Evolutionary conservation across 2,888 invertebrate species (phyloP).

Genomic region (Drosophila cognata): DNA sequence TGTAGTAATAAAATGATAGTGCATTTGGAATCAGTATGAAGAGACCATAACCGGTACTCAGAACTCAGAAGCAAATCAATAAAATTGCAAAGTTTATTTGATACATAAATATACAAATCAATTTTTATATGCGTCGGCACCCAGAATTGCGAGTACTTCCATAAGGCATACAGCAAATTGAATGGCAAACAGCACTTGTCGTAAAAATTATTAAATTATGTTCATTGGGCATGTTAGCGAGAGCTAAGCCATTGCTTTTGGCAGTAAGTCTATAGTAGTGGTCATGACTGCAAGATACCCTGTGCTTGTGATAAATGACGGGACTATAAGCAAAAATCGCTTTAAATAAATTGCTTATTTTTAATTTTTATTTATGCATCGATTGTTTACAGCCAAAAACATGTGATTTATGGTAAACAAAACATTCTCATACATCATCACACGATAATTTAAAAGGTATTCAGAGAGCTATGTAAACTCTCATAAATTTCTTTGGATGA

Average conservation of each 20-base stretch:
- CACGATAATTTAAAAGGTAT: not conserved
- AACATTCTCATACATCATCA: not conserved
- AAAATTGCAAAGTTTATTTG: conserved; percentile 72
- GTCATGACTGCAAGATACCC: conserved; percentile 26
- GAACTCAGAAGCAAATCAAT: conserved; percentile 67
- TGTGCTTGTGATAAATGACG: not conserved
- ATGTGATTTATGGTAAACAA: not conserved
- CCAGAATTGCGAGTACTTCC: conserved; percentile 36
- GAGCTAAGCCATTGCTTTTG: conserved; percentile 3
- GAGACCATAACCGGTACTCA: conserved; percentile 27
- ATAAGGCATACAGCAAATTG: conserved; percentile 30
- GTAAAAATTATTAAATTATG: conserved; percentile 74
- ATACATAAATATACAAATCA: conserved; percentile 75
- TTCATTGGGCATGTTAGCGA: conserved; percentile 18
- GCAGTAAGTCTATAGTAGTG: no score
- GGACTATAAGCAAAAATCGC: not conserved
- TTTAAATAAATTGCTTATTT: not conserved
- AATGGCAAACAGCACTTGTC: conserved; percentile 53
- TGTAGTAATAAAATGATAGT: conserved; percentile 18
- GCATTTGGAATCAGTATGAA: conserved; percentile 23
- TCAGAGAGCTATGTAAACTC: not conserved
- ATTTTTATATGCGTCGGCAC: conserved; percentile 54
- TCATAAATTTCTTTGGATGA: conserved; percentile 26
- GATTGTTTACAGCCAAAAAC: conserved; percentile 1
- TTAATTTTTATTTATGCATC: not conserved